These are phyloP conservation scores for Crocidura indochinensis DNA, from an alignment of 2,797 vertebrate species.

Conservation along the genomic window DNA sequence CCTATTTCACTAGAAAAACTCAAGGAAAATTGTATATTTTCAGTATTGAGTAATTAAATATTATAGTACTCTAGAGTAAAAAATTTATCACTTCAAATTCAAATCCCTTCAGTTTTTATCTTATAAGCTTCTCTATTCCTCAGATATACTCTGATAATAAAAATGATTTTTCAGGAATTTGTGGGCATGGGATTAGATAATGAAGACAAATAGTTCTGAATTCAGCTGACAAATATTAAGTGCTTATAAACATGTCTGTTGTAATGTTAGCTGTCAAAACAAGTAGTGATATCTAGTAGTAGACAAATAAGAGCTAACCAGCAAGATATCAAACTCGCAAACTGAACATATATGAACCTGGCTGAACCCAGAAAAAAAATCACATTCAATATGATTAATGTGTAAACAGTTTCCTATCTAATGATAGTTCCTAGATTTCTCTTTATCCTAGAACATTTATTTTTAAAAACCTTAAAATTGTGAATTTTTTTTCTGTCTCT, in stretches of 20 bases:
- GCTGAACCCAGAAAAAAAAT: not conserved
- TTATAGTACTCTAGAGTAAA: not conserved
- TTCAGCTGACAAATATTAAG: slow-evolving; percentile 27
- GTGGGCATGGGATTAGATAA: not conserved
- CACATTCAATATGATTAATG: not conserved
- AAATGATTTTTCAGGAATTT: not conserved
- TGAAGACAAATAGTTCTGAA: not conserved
- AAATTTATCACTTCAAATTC: not conserved
- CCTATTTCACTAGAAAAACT: slow-evolving; percentile 11
- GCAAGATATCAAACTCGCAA: not conserved
- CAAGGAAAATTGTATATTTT: not conserved
- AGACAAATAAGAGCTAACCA: not conserved
- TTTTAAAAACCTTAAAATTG: not conserved
- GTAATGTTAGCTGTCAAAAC: not conserved
- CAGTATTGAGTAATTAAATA: no score
- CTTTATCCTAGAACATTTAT: not conserved
- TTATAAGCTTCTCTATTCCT: not conserved
- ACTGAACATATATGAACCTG: not conserved
- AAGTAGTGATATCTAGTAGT: not conserved
- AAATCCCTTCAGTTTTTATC: no score
- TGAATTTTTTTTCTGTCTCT: slow-evolving; percentile 22
- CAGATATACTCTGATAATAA: slow-evolving; percentile 12
- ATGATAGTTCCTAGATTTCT: not conserved
- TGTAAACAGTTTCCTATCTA: not conserved
- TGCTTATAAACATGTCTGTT: not conserved